phyloP scores from a whole-genome alignment of 2,888 invertebrate genomes.

The Drosophila monieri region DNA sequence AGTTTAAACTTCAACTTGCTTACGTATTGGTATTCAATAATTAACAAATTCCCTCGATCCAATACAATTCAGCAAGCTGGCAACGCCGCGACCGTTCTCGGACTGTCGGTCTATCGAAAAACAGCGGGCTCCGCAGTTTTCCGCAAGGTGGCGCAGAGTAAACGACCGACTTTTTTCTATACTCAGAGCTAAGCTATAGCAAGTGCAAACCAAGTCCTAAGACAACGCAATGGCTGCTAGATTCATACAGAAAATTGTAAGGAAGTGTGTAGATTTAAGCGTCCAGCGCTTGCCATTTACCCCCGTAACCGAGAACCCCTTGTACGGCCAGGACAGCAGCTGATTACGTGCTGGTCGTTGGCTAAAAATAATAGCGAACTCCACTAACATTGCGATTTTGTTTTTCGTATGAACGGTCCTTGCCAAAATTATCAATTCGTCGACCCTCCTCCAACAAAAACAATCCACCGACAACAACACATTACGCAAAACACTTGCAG shows the following conservation, averaged over 20 bases:
- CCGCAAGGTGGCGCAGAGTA: slow-evolving; percentile 74
- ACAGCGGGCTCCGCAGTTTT: slow-evolving; percentile 59
- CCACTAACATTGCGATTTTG: slow-evolving; percentile 41
- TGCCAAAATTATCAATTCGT: slow-evolving; percentile 31
- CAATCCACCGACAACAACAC: slow-evolving; percentile 50
- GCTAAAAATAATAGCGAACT: slow-evolving; percentile 20
- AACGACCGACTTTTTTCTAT: slow-evolving; percentile 65
- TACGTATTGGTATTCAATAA: too few species aligned
- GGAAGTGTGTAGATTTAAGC: slow-evolving; percentile 52
- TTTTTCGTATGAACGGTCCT: slow-evolving; percentile 23
- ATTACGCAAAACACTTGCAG: slow-evolving; percentile 73
- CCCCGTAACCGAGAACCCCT: slow-evolving; percentile 11
- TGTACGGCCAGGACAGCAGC: slow-evolving; percentile 25
- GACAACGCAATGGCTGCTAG: slow-evolving; percentile 82
- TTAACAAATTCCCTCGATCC: too few species aligned
- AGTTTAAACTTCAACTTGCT: too few species aligned
- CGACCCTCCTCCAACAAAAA: slow-evolving; percentile 23
- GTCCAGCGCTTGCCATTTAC: not conserved
- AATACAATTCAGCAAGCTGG: too few species aligned
- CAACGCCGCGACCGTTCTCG: not conserved
- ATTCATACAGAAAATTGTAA: slow-evolving; percentile 84
- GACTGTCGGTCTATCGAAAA: slow-evolving; percentile 15
- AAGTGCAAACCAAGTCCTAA: slow-evolving; percentile 62
- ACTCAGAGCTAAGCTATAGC: slow-evolving; percentile 54
- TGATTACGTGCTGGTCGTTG: slow-evolving; percentile 39